Conservation (phyloP, 2,888 invertebrate genomes). For the Machimus rusticus region DNA sequence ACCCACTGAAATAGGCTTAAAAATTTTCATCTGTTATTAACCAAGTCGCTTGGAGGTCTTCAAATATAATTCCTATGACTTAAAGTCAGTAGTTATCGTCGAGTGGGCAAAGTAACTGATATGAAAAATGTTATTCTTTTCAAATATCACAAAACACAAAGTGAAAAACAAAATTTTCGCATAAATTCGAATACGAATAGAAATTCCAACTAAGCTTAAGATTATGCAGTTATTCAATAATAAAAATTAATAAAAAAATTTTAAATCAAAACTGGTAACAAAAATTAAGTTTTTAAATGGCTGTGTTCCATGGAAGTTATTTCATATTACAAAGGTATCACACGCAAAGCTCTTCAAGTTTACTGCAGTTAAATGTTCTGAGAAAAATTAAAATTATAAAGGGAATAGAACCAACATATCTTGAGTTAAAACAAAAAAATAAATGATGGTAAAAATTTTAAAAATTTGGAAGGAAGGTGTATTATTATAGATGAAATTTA, state of each 20-base stretch:
- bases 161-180: neutral
- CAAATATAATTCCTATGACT: neutral
- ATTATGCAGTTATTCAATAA: neutral
- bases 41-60: neutral
- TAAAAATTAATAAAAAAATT: neutral
- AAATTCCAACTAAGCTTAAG: neutral
- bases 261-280: neutral
- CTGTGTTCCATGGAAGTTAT: neutral
- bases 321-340: neutral
- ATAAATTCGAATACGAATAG: neutral
- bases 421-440: neutral
- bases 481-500: neutral
- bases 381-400: neutral
- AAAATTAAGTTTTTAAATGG: neutral
- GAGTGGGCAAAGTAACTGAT: neutral
- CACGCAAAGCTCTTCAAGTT: neutral
- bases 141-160: neutral
- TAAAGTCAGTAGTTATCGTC: neutral
- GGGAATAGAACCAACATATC: neutral
- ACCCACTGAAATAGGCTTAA: neutral
- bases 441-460: neutral
- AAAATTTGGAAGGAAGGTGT: neutral
- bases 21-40: neutral
- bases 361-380: neutral
- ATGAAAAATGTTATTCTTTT: neutral